Conservation (phyloP, 2,888 invertebrate genomes). For the Drosophila infuscata region DNA sequence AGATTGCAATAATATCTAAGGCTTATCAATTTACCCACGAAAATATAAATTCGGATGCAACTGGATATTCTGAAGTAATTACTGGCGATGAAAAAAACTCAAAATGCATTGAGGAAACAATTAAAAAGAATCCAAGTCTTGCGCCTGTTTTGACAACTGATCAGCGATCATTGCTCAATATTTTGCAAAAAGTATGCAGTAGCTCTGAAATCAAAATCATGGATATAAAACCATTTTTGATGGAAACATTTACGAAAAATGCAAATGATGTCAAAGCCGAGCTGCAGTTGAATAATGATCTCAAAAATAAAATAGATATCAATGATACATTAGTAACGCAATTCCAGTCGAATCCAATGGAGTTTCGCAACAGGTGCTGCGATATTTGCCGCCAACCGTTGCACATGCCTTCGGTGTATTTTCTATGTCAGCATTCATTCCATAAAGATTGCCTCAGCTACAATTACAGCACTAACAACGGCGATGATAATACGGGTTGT, state of each 20-base stretch:
- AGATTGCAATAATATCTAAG: slow-evolving; percentile 45
- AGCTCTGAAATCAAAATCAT: slow-evolving; percentile 20
- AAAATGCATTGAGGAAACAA: slow-evolving; percentile 17
- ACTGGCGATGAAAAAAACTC: slow-evolving; percentile 10
- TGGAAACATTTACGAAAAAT: slow-evolving; percentile 24
- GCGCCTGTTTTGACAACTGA: slow-evolving; percentile 9
- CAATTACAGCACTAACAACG: slow-evolving; percentile 26
- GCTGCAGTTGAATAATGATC: slow-evolving; percentile 18
- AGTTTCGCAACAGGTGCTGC: slow-evolving; percentile 72
- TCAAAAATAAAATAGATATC: slow-evolving; percentile 37
- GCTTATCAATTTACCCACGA: slow-evolving; percentile 40
- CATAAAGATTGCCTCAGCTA: slow-evolving; percentile 66
- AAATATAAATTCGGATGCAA: slow-evolving; percentile 1
- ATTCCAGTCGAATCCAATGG: slow-evolving; percentile 65
- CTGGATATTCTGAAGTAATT: not conserved
- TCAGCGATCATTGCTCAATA: slow-evolving; percentile 44
- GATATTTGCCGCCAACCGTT: slow-evolving; percentile 65
- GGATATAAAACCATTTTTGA: slow-evolving; percentile 44
- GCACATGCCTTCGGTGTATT: slow-evolving; percentile 62
- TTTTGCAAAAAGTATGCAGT: slow-evolving; percentile 42
- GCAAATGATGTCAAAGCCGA: slow-evolving; percentile 30
- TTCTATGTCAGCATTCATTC: slow-evolving; percentile 75
- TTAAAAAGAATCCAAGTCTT: slow-evolving; percentile 27
- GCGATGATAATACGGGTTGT: slow-evolving; percentile 20
- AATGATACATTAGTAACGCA: slow-evolving; percentile 21